A percentile compares a stretch with the other conserved stretches of the same genome.
Evolutionary conservation across 2,888 invertebrate species (phyloP).

Genomic region (Acronicta leporina): DNA sequence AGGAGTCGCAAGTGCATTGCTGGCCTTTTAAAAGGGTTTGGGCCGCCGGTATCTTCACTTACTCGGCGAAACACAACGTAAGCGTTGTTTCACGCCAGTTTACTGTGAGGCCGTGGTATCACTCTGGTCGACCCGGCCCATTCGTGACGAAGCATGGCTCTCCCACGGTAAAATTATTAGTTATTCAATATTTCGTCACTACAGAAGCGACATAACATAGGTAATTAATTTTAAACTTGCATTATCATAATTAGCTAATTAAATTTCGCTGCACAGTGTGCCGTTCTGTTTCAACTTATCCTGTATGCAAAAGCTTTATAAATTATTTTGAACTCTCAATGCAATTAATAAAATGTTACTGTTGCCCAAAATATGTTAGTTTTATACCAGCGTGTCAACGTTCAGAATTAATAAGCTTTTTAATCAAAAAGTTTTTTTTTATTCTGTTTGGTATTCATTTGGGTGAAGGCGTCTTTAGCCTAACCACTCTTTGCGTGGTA

Average conservation of each 20-base stretch:
- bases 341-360: conserved; percentile 59
- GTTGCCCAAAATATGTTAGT: conserved; percentile 43
- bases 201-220: conserved; percentile 50
- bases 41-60: too few relatives aligned
- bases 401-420: conserved; percentile 34
- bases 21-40: too few relatives aligned
- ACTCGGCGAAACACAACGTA: too few relatives aligned
- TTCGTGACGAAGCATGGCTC: too few relatives aligned
- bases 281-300: conserved; percentile 66
- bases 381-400: conserved; percentile 27
- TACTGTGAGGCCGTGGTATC: too few relatives aligned
- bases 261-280: conserved; percentile 69
- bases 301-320: conserved; percentile 55
- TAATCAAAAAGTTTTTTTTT: conserved; percentile 34
- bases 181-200: too few relatives aligned
- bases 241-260: conserved; percentile 69
- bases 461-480: conserved; percentile 2
- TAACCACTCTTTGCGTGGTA: too few relatives aligned
- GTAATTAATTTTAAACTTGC: conserved; percentile 72
- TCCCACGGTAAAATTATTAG: too few relatives aligned
- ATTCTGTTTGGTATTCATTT: conserved; percentile 12
- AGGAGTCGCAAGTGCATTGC: too few relatives aligned
- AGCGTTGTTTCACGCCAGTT: too few relatives aligned
- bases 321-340: conserved; percentile 64
- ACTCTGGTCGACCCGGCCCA: too few relatives aligned